phyloP scores from a whole-genome alignment of 2,888 invertebrate genomes.

The Hypolimnas misippus region DNA sequence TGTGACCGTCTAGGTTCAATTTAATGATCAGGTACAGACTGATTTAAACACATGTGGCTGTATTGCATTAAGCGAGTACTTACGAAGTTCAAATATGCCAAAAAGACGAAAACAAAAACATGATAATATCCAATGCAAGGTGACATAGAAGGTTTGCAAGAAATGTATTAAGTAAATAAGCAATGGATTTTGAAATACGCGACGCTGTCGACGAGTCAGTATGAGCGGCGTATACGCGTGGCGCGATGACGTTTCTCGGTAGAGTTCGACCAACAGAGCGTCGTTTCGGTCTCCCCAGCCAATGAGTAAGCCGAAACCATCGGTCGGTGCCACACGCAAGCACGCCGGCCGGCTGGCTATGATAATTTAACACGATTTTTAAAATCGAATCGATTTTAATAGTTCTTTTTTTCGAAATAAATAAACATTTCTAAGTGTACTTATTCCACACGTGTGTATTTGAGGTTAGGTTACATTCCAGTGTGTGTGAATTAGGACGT shows the following conservation, averaged over 20 bases:
- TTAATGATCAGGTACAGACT: slow-evolving; percentile 6
- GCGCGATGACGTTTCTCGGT: slow-evolving; percentile 63
- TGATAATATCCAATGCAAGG: slow-evolving; percentile 4
- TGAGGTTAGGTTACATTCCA: slow-evolving; percentile 30
- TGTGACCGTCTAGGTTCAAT: slow-evolving; percentile 1
- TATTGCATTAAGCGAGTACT: background rate
- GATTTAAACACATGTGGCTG: background rate
- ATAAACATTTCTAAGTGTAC: slow-evolving; percentile 20
- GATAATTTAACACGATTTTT: slow-evolving; percentile 36
- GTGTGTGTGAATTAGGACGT: slow-evolving; percentile 27
- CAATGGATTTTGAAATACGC: slow-evolving; percentile 43
- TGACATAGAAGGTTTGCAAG: background rate
- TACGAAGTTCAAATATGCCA: background rate
- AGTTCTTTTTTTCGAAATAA: slow-evolving; percentile 7
- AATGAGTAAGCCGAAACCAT: slow-evolving; percentile 43
- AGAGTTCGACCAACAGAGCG: slow-evolving; percentile 35
- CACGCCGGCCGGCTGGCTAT: slow-evolving; percentile 41
- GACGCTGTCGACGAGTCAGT: slow-evolving; percentile 36
- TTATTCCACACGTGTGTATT: slow-evolving; percentile 17
- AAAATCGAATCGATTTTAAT: slow-evolving; percentile 7
- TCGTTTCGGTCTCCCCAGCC: slow-evolving; percentile 35
- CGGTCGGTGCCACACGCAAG: slow-evolving; percentile 41
- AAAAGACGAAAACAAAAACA: slow-evolving; percentile 4
- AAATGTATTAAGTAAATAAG: slow-evolving; percentile 21
- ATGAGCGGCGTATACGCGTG: slow-evolving; percentile 65